Evolutionary conservation across 2,113 vertebrate species (phyloP).

Genomic region (Scytalopus superciliaris): DNA sequence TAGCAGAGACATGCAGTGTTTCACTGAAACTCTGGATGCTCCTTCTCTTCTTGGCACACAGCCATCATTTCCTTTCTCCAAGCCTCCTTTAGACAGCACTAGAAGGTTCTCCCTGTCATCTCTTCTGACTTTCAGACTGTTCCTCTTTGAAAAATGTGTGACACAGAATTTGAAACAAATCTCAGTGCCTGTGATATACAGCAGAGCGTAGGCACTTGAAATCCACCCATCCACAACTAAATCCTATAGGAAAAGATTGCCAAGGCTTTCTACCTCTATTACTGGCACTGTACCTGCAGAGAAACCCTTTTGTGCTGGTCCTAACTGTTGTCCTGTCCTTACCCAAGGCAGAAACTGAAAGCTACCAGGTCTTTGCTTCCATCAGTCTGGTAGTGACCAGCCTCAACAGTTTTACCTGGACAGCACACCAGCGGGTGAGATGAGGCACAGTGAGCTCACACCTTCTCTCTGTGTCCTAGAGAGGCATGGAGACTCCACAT

Average conservation of each 20-base stretch:
- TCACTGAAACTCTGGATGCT: not conserved
- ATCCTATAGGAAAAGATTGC: not conserved
- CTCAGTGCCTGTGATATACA: not conserved
- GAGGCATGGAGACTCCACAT: not conserved
- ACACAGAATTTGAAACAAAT: not conserved
- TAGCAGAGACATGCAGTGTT: not conserved
- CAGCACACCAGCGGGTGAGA: not conserved
- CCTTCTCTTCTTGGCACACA: not conserved
- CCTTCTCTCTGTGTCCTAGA: fast-evolving
- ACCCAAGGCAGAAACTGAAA: not conserved
- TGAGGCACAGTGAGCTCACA: not conserved
- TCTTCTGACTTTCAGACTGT: not conserved
- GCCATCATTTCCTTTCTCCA: not conserved
- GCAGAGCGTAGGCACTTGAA: not conserved
- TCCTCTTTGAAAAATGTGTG: not conserved
- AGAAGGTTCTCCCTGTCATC: not conserved
- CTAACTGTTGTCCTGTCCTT: not conserved
- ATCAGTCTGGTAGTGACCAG: not conserved
- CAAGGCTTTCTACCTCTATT: not conserved
- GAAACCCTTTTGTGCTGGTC: not conserved
- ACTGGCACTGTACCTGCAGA: not conserved
- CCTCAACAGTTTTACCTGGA: not conserved
- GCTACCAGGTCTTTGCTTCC: not conserved
- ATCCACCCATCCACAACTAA: not conserved
- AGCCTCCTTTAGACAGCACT: not conserved